Base-by-base conservation (phyloP, 2,797 vertebrate genomes). In the Molothrus aeneus region DNA sequence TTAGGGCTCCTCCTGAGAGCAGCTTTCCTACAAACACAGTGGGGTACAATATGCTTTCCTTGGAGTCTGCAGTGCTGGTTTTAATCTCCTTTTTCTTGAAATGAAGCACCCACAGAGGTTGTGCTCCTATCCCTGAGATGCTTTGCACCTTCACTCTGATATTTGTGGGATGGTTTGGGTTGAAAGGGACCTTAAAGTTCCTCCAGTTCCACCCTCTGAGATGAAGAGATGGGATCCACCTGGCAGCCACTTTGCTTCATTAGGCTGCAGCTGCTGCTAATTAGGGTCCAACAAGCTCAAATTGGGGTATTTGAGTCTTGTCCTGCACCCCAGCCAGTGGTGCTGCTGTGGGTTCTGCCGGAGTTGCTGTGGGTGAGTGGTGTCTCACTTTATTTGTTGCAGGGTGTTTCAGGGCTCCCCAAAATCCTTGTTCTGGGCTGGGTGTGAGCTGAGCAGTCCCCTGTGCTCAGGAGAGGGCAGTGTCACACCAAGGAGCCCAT, bases 391-490 rank as follows among this genome's bases (percentile, higher is more conserved):
- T 28, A 14, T 91, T 4, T 11, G 2, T 1, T 6, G 48, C 1
- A 0, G n/a, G 20, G 5, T 7, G 10, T 45, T 38, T 17, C 8
- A 0, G 68, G 47, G 66, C n/a, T 32, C 21, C 64, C 53, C 42
- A 11, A 1, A 31, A 32, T 43, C 22, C n/a, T 0, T 0, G 13
- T 9, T 0, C 1, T 0, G 59, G 61, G 71, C 64, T 8, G 66
- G 47, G 10, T 0, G 15, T 3, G 78, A 45, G 89, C 78, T 56
- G 92, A 95, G 78, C 5, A 2, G 42, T 5, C 13, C 32, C 63
- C 4, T 53, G 13, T 40, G 95, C 93, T 96, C 96, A 28, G 95
- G 92, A 96, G 96, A 91, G 94, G 96, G 96, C 96, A 95, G 92
- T 96, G 95, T 96, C 94, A 93, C 90, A 48, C 90, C 80, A 4